Evolutionary conservation across 2,888 invertebrate species (phyloP), one percentile per base, ranked within the genome.

Genomic region (Lomographa bimaculata): DNA sequence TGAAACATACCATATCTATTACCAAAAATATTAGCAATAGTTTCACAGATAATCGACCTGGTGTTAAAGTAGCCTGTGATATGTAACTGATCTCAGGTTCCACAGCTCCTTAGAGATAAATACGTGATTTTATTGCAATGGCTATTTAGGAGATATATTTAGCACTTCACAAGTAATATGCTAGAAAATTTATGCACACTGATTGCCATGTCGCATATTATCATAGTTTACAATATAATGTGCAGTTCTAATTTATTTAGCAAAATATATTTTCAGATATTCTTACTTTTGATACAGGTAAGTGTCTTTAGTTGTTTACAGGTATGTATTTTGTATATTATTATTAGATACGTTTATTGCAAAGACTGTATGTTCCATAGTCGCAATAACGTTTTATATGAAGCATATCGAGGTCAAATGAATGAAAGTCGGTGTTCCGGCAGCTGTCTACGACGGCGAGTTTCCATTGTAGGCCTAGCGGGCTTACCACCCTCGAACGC

Each of bases 341-440:
- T 26, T 28, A 28, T 29, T 23, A 23, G 26, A 25, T 21, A 12
- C 37, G 26, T 52, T 29, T 52, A 50, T 33, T 49, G 46, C 49
- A 55, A 60, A 60, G 54, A 60, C 65, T n/a, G n/a, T n/a, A n/a
- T 64, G 59, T 59, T 55, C 47, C 52, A 48, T 52, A 50, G 51
- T 59, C n/a, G 26, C 35, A 33, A 58, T 55, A 50, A 57, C 48
- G 49, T 52, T 32, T 37, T 36, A 12, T 39, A 41, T 44, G 19
- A 35, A 35, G 33, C 12, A 33, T 36, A 17, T 33, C 9, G 19
- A 42, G 21, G n/a, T n/a, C n/a, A n/a, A n/a, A n/a, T n/a, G n/a
- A n/a, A n/a, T n/a, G n/a, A n/a, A n/a, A n/a, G n/a, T n/a, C n/a
- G n/a, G n/a, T n/a, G n/a, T n/a, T n/a, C n/a, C n/a, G n/a, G n/a